phyloP scores from a whole-genome alignment of 2,113 vertebrate genomes.

The Ptilorrhoa leucosticta region DNA sequence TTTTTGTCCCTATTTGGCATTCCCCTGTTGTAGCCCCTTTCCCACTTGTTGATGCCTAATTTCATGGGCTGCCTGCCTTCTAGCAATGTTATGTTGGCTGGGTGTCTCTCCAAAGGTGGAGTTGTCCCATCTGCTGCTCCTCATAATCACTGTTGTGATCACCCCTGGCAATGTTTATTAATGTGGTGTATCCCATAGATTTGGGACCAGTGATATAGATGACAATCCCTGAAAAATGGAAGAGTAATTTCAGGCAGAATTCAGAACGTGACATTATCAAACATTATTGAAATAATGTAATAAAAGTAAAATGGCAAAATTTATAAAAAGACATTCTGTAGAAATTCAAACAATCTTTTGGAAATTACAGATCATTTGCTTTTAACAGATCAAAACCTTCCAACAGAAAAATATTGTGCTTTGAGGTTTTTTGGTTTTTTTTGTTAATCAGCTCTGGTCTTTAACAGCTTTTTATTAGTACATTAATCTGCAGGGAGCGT shows the following conservation, averaged over 20 bases:
- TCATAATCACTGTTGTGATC: neutral
- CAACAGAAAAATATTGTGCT: neutral
- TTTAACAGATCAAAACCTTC: neutral
- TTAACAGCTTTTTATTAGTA: neutral
- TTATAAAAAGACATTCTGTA: neutral
- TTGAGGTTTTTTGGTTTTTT: neutral
- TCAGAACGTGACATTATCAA: neutral
- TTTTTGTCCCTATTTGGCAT: neutral
- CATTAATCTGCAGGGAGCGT: rapidly evolving
- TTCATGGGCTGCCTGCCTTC: neutral
- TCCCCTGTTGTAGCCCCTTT: neutral
- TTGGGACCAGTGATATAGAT: neutral
- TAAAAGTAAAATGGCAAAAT: neutral
- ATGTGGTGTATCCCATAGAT: neutral
- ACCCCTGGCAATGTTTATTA: neutral
- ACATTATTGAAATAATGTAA: neutral
- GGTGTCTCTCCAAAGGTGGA: neutral
- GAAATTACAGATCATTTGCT: neutral
- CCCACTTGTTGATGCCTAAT: neutral
- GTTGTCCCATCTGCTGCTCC: neutral
- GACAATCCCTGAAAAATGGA: neutral
- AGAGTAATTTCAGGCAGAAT: neutral
- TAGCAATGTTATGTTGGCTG: neutral
- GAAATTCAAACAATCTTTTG: neutral
- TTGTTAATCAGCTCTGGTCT: neutral